Evolutionary conservation across 2,888 invertebrate genomes (phyloP).

Genomic region (Alsophila aescularia): DNA sequence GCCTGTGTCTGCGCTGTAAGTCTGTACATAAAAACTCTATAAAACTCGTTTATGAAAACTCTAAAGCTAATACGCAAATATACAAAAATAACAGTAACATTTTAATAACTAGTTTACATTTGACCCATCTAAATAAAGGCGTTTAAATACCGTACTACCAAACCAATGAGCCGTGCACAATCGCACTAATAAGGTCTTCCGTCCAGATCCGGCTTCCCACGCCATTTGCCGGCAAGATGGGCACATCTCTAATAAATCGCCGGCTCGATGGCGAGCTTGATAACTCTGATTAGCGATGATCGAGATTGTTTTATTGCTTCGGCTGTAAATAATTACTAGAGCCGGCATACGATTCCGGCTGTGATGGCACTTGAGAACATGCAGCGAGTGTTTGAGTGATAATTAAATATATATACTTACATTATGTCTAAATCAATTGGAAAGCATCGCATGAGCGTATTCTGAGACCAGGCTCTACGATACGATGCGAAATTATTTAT

Average conservation of each 20-base stretch:
- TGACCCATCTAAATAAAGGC: constrained; percentile 2
- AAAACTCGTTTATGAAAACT: too few species aligned
- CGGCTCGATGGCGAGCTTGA: constrained; percentile 18
- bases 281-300: constrained; percentile 41
- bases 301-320: constrained; percentile 40
- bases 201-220: constrained; percentile 35
- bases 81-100: background rate
- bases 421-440: too few species aligned
- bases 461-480: too few species aligned
- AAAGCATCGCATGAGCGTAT: too few species aligned
- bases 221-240: constrained; percentile 22
- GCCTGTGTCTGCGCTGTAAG: too few species aligned
- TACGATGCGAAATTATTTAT: too few species aligned
- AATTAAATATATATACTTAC: background rate
- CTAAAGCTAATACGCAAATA: too few species aligned
- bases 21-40: too few species aligned
- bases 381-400: background rate
- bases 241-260: constrained; percentile 28
- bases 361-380: constrained; percentile 15
- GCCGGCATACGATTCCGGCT: constrained; percentile 1
- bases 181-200: constrained; percentile 30
- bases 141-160: constrained; percentile 9
- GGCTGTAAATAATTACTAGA: constrained; percentile 36
- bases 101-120: background rate
- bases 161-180: constrained; percentile 18